A percentile compares a stretch with the other conserved stretches of the same genome.
phyloP scores from a whole-genome alignment of 2,888 invertebrate species.

The Ormyrus rosae region DNA sequence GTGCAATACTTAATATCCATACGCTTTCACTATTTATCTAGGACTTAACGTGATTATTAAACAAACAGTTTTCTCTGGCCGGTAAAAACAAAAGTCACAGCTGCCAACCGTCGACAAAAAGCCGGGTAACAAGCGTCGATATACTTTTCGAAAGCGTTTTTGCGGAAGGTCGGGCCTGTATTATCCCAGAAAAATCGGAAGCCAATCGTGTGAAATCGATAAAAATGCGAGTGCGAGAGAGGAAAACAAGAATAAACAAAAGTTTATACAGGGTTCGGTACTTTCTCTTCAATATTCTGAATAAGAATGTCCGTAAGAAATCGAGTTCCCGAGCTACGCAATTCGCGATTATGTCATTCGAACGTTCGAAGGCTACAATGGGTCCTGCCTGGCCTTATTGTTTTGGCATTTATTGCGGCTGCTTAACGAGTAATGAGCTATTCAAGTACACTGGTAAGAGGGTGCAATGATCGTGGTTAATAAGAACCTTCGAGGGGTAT shows the following conservation, averaged over 20 bases:
- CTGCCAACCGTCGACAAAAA: neutral
- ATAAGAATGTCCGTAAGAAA: constrained; percentile 43
- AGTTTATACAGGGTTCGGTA: constrained; percentile 1
- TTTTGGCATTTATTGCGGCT: neutral
- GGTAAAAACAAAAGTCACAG: constrained; percentile 2
- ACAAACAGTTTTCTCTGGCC: too few species aligned
- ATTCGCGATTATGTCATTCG: constrained; percentile 49
- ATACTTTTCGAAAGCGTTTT: neutral
- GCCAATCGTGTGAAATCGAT: neutral
- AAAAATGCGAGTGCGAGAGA: neutral
- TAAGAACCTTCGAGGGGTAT: too few species aligned
- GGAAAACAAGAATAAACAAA: constrained; percentile 29
- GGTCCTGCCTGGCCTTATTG: neutral
- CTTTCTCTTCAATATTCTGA: constrained; percentile 50
- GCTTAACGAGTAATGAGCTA: too few species aligned
- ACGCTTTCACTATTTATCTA: too few species aligned
- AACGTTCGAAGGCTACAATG: constrained; percentile 25
- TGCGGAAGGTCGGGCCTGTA: neutral
- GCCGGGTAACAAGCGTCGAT: too few species aligned
- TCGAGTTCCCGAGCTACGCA: constrained; percentile 34
- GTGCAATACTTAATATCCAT: too few species aligned
- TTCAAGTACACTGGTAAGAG: too few species aligned
- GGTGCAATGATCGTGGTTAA: too few species aligned
- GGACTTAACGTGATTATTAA: too few species aligned
- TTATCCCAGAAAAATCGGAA: neutral